Evolutionary conservation across 1,140 invertebrate genomes (phyloP).

Genomic region (Anoplophora glabripennis): DNA sequence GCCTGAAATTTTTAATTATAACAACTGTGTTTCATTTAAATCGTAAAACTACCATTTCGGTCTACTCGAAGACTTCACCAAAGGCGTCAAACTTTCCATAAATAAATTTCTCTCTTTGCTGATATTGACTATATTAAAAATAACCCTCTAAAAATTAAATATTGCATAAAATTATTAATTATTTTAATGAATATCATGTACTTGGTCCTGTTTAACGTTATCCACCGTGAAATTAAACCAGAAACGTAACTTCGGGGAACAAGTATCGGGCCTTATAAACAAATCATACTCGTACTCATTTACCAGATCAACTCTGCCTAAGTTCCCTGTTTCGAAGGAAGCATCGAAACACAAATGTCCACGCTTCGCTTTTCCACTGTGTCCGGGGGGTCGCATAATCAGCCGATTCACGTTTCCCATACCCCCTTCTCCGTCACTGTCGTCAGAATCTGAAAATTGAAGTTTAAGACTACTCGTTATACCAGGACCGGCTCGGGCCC

Average conservation of each 20-base stretch:
- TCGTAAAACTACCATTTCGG: constrained; percentile 96
- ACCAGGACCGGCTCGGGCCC: neutral
- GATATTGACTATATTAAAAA: constrained; percentile 97
- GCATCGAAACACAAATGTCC: constrained; percentile 98
- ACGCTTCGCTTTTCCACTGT: constrained; percentile 89
- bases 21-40: too few species aligned
- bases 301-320: constrained; percentile 91
- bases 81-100: constrained; percentile 84
- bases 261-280: constrained; percentile 94
- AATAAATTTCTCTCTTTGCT: constrained; percentile 90
- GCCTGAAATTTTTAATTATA: constrained; percentile 59
- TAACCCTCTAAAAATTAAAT: constrained; percentile 70
- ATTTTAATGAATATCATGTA: constrained; percentile 39
- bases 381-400: constrained; percentile 88
- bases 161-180: constrained; percentile 6
- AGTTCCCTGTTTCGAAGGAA: constrained; percentile 94
- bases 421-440: constrained; percentile 91
- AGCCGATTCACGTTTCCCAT: constrained; percentile 91
- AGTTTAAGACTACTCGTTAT: too few species aligned
- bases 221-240: constrained; percentile 99
- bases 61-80: constrained; percentile 86
- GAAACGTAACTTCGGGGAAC: constrained; percentile 85
- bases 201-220: constrained; percentile 90
- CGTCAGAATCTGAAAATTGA: constrained; percentile 77
- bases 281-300: constrained; percentile 95